phyloP scores from a whole-genome alignment of 2,888 invertebrate genomes.

The Phyllotreta striolata region DNA sequence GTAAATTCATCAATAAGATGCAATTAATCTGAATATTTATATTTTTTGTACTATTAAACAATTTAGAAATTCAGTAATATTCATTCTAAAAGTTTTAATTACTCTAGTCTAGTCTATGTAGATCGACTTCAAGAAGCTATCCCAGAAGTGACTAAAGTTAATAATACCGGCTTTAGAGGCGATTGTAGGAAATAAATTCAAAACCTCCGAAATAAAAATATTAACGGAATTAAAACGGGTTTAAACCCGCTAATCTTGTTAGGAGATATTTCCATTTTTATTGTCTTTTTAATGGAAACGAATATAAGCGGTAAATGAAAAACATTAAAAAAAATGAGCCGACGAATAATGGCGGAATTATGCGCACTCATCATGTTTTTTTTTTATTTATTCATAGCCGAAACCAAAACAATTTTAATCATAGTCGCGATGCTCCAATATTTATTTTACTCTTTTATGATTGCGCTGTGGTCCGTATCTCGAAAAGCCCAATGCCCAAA shows the following conservation, averaged over 20 bases:
- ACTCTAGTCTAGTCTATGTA: no score
- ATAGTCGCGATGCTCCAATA: constrained; percentile 31
- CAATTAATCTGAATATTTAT: no score
- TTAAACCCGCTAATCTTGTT: constrained; percentile 37
- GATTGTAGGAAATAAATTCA: not conserved
- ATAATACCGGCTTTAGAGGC: no score
- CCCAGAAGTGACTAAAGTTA: no score
- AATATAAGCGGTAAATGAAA: constrained; percentile 49
- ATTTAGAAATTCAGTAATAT: no score
- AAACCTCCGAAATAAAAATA: constrained; percentile 16
- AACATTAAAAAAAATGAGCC: constrained; percentile 49
- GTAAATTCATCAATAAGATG: no score
- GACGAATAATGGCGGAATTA: constrained; percentile 47
- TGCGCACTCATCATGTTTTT: constrained; percentile 40
- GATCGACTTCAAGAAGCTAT: no score
- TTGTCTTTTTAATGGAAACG: constrained; percentile 54
- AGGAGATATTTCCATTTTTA: constrained; percentile 53
- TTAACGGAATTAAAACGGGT: constrained; percentile 18
- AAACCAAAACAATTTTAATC: constrained; percentile 40
- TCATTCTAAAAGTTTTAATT: no score
- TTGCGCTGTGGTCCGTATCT: constrained; percentile 23
- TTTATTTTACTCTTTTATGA: constrained; percentile 32
- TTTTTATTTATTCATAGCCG: constrained; percentile 40
- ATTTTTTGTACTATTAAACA: no score
- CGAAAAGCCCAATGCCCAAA: constrained; percentile 9